Conservation (phyloP, 1,140 invertebrate genomes). For the Pseudomyrmex cubaensis region DNA sequence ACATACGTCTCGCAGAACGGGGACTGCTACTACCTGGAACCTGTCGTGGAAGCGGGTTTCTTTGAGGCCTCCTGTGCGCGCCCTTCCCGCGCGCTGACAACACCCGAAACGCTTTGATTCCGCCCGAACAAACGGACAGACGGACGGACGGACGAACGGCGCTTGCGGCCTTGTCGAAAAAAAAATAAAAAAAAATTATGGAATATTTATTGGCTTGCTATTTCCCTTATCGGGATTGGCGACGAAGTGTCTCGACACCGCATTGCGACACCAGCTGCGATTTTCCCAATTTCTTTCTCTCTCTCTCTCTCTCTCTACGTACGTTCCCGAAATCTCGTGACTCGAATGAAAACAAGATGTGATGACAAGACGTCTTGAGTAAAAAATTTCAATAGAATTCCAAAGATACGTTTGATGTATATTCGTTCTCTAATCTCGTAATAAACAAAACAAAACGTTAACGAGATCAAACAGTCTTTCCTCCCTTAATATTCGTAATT, state of each 20-base stretch:
- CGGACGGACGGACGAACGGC: background rate
- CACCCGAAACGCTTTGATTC: slow-evolving; percentile 75
- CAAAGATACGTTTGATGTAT: too few relatives aligned
- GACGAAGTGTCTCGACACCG: slow-evolving; percentile 16
- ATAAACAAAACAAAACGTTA: slow-evolving; percentile 13
- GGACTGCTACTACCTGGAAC: slow-evolving; percentile 69
- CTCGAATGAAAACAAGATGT: too few relatives aligned
- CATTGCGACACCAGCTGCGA: slow-evolving; percentile 28
- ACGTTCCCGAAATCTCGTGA: background rate
- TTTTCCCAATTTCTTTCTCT: background rate
- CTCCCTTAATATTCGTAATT: slow-evolving; percentile 16
- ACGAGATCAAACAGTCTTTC: slow-evolving; percentile 1
- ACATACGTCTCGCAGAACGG: slow-evolving; percentile 1
- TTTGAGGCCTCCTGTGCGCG: slow-evolving; percentile 73
- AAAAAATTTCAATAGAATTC: too few relatives aligned
- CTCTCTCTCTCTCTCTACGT: too few relatives aligned
- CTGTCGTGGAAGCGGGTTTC: slow-evolving; percentile 71
- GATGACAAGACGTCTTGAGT: too few relatives aligned
- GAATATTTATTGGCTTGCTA: slow-evolving; percentile 73
- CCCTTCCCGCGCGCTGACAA: slow-evolving; percentile 54
- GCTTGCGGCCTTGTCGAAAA: slow-evolving; percentile 57
- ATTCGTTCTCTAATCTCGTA: background rate
- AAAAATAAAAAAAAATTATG: slow-evolving; percentile 69
- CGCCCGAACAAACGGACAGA: slow-evolving; percentile 54
- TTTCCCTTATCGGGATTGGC: slow-evolving; percentile 45